phyloP scores from a whole-genome alignment of 1,140 invertebrate species.

The Calephelis virginiensis region DNA sequence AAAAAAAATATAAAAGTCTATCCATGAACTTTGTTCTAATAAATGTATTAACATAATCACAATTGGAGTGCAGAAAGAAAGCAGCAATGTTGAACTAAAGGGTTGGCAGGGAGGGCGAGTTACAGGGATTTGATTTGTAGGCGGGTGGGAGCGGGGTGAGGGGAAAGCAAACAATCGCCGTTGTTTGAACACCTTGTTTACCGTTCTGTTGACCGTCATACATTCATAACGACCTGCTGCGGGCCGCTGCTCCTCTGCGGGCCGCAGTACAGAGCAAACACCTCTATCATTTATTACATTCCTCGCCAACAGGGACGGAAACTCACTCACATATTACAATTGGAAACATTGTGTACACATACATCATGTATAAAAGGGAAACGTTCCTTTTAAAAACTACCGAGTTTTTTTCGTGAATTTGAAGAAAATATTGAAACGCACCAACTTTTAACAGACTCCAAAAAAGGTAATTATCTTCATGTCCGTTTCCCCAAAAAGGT shows the following conservation, averaged over 20 bases:
- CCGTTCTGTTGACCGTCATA: slow-evolving; percentile 39
- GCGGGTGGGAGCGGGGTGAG: slow-evolving; percentile 14
- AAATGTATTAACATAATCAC: no score
- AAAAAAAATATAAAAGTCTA: no score
- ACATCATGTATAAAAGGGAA: no score
- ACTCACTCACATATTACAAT: not conserved
- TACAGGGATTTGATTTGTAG: slow-evolving; percentile 35
- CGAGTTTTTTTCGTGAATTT: no score
- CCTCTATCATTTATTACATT: not conserved
- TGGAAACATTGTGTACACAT: not conserved
- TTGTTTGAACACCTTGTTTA: slow-evolving; percentile 40
- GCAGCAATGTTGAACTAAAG: no score
- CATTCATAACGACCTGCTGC: slow-evolving; percentile 39
- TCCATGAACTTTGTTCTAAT: no score
- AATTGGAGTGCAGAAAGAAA: no score
- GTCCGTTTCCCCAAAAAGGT: no score
- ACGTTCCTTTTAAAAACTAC: no score
- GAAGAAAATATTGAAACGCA: no score
- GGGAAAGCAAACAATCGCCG: slow-evolving; percentile 33
- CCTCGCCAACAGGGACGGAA: not conserved
- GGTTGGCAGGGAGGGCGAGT: not conserved
- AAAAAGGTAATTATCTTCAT: no score
- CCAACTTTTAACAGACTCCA: no score
- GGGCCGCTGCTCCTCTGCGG: slow-evolving; percentile 1
- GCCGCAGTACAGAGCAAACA: not conserved